These are phyloP conservation scores for Notolabrus celidotus DNA, from an alignment of 2,797 vertebrate species.

Conservation along the genomic window DNA sequence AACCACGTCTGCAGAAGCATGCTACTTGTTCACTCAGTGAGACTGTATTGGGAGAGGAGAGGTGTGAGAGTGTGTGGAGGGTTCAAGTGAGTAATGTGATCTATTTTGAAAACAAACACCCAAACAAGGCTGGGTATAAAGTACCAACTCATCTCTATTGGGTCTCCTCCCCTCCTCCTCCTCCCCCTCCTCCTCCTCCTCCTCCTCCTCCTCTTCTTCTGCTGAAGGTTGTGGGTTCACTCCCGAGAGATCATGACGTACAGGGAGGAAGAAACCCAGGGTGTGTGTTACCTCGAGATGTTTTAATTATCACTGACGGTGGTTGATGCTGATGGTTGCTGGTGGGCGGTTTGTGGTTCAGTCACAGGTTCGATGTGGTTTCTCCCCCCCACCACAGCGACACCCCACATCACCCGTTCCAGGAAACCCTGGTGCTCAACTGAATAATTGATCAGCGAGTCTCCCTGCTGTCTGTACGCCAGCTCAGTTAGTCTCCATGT, in stretches of 20 bases:
- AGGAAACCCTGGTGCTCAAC: conserved; percentile 55
- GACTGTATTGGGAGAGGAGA: too few relatives aligned
- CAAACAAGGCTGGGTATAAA: too few relatives aligned
- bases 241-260: neutral
- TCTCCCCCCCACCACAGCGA: conserved; percentile 11
- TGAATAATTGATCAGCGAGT: conserved; percentile 76
- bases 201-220: too few relatives aligned
- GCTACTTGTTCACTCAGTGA: too few relatives aligned
- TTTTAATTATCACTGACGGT: neutral
- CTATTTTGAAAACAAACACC: too few relatives aligned
- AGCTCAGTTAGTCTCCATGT: conserved; percentile 26
- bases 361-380: neutral
- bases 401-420: conserved; percentile 41
- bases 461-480: conserved; percentile 57
- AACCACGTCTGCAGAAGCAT: too few relatives aligned
- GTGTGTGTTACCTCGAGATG: neutral
- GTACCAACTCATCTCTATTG: too few relatives aligned
- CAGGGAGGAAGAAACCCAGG: conserved; percentile 2
- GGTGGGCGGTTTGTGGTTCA: conserved; percentile 7
- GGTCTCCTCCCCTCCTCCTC: too few relatives aligned
- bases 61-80: too few relatives aligned
- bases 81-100: too few relatives aligned
- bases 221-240: too few relatives aligned
- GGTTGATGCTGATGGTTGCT: neutral
- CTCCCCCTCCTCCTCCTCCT: too few relatives aligned